These are phyloP conservation scores for Forbesichthys agassizii DNA, from an alignment of 2,113 vertebrate genomes.

Conservation along the genomic window DNA sequence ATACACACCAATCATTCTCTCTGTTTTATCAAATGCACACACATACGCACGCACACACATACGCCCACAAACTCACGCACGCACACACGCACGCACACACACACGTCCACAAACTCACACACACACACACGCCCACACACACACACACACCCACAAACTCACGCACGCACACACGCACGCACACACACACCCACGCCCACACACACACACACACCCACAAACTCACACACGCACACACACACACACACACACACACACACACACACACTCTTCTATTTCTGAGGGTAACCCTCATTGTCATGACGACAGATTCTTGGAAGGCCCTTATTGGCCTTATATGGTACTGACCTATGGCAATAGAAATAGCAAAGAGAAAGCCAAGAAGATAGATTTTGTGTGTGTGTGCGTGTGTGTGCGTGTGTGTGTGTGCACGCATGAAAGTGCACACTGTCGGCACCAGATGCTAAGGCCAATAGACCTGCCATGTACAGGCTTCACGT, in stretches of 20 bases:
- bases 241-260: not conserved
- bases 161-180: not conserved
- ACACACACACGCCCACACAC: not conserved
- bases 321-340: too few relatives aligned
- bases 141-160: not conserved
- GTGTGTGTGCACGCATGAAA: conserved; percentile 3
- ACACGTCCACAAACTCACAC: not conserved
- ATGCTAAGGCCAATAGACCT: conserved; percentile 69
- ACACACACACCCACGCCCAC: too few relatives aligned
- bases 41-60: not conserved
- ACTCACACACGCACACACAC: not conserved
- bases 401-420: conserved; percentile 1
- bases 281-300: too few relatives aligned
- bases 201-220: too few relatives aligned
- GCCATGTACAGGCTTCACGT: conserved; percentile 69
- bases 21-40: not conserved
- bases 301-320: too few relatives aligned
- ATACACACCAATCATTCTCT: too few relatives aligned
- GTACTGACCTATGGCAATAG: too few relatives aligned
- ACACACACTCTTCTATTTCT: not conserved
- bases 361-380: not conserved
- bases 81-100: not conserved
- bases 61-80: not conserved
- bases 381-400: not conserved
- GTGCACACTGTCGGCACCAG: conserved; percentile 66